phyloP scores from a whole-genome alignment of 1,140 invertebrate species.

The Danaus melanippus region DNA sequence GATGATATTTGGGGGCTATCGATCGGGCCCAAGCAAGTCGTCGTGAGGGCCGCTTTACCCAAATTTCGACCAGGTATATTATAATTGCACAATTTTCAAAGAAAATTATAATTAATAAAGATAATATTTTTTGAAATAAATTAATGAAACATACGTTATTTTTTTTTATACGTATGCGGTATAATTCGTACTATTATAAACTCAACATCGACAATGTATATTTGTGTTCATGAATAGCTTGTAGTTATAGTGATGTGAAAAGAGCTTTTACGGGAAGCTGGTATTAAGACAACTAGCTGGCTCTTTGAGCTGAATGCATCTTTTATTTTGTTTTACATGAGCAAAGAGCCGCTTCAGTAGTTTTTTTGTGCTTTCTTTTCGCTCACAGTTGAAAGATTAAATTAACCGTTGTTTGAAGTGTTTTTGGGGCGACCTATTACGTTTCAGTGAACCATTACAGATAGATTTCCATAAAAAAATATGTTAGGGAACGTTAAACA shows the following conservation, averaged over 20 bases:
- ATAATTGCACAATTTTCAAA: conserved; percentile 9
- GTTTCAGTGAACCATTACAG: too few relatives aligned
- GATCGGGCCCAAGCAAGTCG: conserved; percentile 18
- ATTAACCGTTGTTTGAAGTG: too few relatives aligned
- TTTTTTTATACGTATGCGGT: too few relatives aligned
- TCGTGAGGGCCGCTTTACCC: conserved; percentile 13
- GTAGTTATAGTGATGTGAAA: neutral
- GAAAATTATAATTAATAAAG: neutral
- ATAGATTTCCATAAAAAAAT: too few relatives aligned
- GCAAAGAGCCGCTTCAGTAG: conserved; percentile 13
- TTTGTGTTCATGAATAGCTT: too few relatives aligned
- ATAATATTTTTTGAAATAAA: neutral
- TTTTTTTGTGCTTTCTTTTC: conserved; percentile 23
- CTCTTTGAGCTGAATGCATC: conserved; percentile 25
- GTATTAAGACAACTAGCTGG: conserved; percentile 20
- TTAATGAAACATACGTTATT: neutral
- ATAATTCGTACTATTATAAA: too few relatives aligned
- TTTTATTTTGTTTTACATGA: conserved; percentile 26
- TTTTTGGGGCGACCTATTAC: too few relatives aligned
- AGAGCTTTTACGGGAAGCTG: conserved; percentile 19
- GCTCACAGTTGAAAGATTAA: conserved; percentile 4
- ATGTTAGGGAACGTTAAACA: too few relatives aligned
- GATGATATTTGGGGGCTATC: conserved; percentile 24
- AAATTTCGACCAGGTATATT: conserved; percentile 23
- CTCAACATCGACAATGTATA: too few relatives aligned